These are phyloP conservation scores for Diarsia brunnea DNA, from an alignment of 2,888 invertebrate genomes.

Conservation along the genomic window DNA sequence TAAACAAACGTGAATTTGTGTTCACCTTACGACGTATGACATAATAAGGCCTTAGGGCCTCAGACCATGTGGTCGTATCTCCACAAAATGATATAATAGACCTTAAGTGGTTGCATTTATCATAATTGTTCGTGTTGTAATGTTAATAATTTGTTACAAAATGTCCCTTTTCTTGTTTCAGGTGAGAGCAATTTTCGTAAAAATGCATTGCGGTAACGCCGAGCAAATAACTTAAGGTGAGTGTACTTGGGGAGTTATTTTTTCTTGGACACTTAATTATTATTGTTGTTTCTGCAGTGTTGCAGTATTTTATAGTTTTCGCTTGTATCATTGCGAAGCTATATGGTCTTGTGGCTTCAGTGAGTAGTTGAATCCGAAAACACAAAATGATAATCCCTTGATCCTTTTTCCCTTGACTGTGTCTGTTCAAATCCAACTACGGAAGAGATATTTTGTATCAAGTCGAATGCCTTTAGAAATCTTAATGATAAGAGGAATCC, in stretches of 20 bases:
- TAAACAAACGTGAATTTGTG: constrained; percentile 43
- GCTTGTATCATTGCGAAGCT: background rate
- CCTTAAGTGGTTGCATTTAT: constrained; percentile 60
- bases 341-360: background rate
- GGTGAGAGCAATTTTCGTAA: constrained; percentile 83
- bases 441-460: background rate
- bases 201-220: constrained; percentile 81
- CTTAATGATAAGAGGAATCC: background rate
- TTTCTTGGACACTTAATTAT: background rate
- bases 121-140: constrained; percentile 65
- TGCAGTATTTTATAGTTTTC: background rate
- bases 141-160: constrained; percentile 62
- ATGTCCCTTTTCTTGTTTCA: constrained; percentile 80
- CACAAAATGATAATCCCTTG: background rate
- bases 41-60: constrained; percentile 46
- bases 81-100: constrained; percentile 62
- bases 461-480: background rate
- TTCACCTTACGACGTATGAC: constrained; percentile 31
- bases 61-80: constrained; percentile 43
- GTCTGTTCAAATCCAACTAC: background rate
- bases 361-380: background rate
- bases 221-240: constrained; percentile 85
- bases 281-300: background rate
- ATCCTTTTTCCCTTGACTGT: background rate
- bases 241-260: constrained; percentile 13